Evolutionary conservation across 2,888 invertebrate species (phyloP).

Genomic region (Serrognathus titanus): DNA sequence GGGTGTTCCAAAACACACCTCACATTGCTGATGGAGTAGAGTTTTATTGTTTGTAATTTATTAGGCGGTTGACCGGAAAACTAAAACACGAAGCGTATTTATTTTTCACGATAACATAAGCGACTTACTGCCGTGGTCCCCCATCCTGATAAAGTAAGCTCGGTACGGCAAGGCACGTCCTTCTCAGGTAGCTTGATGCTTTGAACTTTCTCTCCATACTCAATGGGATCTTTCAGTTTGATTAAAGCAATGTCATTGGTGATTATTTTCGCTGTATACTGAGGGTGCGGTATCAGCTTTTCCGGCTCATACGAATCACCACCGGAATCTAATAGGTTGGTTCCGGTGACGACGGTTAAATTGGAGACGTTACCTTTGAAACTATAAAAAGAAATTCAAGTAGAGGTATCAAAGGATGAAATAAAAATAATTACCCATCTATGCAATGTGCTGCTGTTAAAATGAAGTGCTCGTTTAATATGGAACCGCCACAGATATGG

Average conservation of each 20-base stretch:
- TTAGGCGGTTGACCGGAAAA: constrained; percentile 40
- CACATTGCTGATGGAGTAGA: constrained; percentile 52
- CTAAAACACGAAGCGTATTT: constrained; percentile 4
- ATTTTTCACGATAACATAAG: background rate
- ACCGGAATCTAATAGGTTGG: constrained; percentile 35
- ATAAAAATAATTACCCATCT: constrained; percentile 2
- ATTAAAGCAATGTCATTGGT: constrained; percentile 27
- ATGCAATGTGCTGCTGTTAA: constrained; percentile 19
- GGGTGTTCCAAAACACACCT: constrained; percentile 46
- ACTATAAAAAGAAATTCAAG: constrained; percentile 6
- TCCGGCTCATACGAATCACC: constrained; percentile 35
- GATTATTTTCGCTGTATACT: constrained; percentile 15
- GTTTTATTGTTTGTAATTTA: constrained; percentile 53
- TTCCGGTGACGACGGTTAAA: constrained; percentile 38
- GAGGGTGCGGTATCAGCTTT: constrained; percentile 26
- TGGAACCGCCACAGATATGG: constrained; percentile 19
- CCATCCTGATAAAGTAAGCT: constrained; percentile 25
- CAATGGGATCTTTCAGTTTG: constrained; percentile 18
- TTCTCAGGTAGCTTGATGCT: constrained; percentile 33
- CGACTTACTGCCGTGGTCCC: constrained; percentile 21
- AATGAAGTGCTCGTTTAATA: constrained; percentile 11
- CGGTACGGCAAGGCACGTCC: constrained; percentile 43
- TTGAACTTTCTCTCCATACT: constrained; percentile 20
- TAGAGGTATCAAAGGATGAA: no score
- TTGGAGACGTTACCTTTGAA: constrained; percentile 28